phyloP scores from a whole-genome alignment of 2,888 invertebrate genomes.

The Hirtodrosophila duncani region DNA sequence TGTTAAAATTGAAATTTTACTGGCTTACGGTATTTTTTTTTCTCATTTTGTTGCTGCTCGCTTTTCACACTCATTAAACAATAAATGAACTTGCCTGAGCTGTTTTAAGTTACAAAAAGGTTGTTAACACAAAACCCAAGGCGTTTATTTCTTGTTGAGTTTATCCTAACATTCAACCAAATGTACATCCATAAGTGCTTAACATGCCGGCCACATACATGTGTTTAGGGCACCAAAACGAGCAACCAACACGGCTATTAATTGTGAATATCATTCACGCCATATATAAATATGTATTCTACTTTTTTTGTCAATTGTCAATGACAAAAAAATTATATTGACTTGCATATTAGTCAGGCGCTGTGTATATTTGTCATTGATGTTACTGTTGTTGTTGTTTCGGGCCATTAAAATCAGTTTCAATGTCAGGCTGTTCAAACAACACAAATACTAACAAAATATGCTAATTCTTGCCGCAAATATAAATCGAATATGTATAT shows the following conservation, averaged over 20 bases:
- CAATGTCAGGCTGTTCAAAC: constrained; percentile 57
- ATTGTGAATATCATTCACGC: constrained; percentile 10
- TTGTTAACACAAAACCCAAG: constrained; percentile 37
- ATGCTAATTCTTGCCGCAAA: constrained; percentile 54
- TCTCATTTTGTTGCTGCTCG: constrained; percentile 1
- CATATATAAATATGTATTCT: constrained; percentile 43
- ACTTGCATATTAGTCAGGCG: constrained; percentile 30
- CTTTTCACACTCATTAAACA: constrained; percentile 63
- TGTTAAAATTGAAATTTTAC: constrained; percentile 56
- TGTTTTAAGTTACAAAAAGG: constrained; percentile 40
- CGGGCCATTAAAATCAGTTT: constrained; percentile 64
- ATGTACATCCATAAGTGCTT: too few species aligned
- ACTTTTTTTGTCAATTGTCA: constrained; percentile 24
- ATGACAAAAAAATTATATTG: constrained; percentile 27
- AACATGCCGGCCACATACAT: constrained; percentile 10
- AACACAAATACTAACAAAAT: constrained; percentile 39
- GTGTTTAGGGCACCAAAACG: constrained; percentile 19
- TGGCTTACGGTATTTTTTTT: constrained; percentile 51
- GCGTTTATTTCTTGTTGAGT: constrained; percentile 4
- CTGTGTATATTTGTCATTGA: constrained; percentile 20
- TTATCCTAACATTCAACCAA: too few species aligned
- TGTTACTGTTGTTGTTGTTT: constrained; percentile 37
- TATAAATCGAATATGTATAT: constrained; percentile 6
- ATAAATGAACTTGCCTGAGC: constrained; percentile 55
- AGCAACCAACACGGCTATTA: constrained; percentile 19